Conservation (phyloP, 2,888 invertebrate genomes). For the Lepetodrilus schrolli region DNA sequence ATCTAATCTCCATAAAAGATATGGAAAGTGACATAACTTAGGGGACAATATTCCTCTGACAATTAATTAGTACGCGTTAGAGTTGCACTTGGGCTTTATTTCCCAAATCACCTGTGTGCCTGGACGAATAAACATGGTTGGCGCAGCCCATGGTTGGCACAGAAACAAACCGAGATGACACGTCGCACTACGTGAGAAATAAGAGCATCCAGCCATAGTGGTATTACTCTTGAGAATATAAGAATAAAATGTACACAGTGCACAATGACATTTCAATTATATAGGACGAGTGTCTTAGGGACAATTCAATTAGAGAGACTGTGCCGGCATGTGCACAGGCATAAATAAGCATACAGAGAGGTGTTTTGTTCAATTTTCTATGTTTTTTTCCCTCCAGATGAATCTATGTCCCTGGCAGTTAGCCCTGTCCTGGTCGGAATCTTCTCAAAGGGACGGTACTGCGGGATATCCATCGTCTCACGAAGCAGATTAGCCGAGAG, state of each 20-base stretch:
- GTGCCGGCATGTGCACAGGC: constrained; percentile 37
- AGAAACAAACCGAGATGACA: neutral
- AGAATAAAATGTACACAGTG: constrained; percentile 2
- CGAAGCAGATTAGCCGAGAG: constrained; percentile 2
- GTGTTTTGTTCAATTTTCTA: constrained; percentile 33
- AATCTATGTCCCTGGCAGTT: neutral
- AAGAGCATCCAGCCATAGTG: constrained; percentile 16
- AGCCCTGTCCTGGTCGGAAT: neutral
- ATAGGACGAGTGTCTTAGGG: constrained; percentile 35
- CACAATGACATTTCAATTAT: constrained; percentile 38
- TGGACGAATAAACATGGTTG: neutral
- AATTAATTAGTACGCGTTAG: neutral
- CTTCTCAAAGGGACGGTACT: neutral
- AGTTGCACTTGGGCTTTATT: neutral
- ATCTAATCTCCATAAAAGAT: constrained; percentile 18
- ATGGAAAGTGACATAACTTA: neutral
- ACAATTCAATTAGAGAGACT: constrained; percentile 36
- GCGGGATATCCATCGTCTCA: neutral
- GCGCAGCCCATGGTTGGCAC: neutral
- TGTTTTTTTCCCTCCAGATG: constrained; percentile 1
- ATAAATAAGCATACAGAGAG: constrained; percentile 34
- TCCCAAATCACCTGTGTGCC: constrained; percentile 2
- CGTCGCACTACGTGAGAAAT: neutral
- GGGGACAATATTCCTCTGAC: constrained; percentile 7
- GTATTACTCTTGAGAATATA: constrained; percentile 21